These are phyloP conservation scores for Aethina tumida DNA, from an alignment of 1,140 invertebrate genomes.

Conservation along the genomic window DNA sequence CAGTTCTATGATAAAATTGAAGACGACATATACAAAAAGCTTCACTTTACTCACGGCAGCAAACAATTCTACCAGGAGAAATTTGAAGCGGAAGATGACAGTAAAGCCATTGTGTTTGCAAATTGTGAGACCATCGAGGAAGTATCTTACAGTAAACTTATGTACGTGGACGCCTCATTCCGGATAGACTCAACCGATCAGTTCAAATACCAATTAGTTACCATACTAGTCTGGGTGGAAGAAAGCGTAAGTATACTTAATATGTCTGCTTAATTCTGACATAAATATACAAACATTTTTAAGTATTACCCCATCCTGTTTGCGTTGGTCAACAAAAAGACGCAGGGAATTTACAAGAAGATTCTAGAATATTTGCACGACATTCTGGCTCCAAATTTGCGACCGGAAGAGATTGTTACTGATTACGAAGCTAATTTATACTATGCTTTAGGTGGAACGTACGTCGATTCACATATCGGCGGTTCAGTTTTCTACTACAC, in stretches of 20 bases:
- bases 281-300: conserved; percentile 8
- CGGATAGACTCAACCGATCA: conserved; percentile 24
- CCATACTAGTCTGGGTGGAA: conserved; percentile 27
- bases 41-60: conserved; percentile 25
- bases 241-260: conserved; percentile 24
- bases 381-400: conserved; percentile 21
- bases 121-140: conserved; percentile 23
- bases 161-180: conserved; percentile 31
- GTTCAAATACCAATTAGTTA: conserved; percentile 26
- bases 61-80: conserved; percentile 30
- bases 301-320: conserved; percentile 31
- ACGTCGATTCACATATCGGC: conserved; percentile 27
- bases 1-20: conserved; percentile 27
- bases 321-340: conserved; percentile 25
- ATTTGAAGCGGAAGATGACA: conserved; percentile 20
- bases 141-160: conserved; percentile 23
- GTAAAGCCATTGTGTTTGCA: conserved; percentile 26
- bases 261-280: background rate
- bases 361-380: conserved; percentile 25
- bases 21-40: conserved; percentile 21
- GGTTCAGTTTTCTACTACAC: conserved; percentile 30
- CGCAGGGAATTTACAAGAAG: conserved; percentile 25
- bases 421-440: conserved; percentile 30
- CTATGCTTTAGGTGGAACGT: conserved; percentile 27
- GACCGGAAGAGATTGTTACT: conserved; percentile 29